Base-by-base conservation (phyloP, 2,113 vertebrate genomes). In the Equus quagga region DNA sequence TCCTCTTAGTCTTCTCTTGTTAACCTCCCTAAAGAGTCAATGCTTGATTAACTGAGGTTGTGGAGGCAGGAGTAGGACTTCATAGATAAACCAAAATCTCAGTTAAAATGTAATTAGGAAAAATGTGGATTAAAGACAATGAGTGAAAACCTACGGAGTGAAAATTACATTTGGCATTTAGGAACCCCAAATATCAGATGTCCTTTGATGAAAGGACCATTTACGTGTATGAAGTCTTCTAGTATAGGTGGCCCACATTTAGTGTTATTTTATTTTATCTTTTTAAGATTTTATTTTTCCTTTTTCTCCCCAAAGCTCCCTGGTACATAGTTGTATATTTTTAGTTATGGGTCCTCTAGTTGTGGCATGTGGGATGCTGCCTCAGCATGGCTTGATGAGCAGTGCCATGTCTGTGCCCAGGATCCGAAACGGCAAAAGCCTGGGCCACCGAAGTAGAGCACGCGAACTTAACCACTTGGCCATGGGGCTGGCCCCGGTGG, bases 1-100 rank as follows among this genome's bases (percentile, higher is more conserved):
- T 95, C 49, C 17, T 92, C 44, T 92, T 91, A 31, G 28, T 96
- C 28, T 82, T 95, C 65, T 95, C 60, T 89, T 96, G 10, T 81
- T 91, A 72, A 81, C 28, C 2, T 0, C 78, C 56, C n/a, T 87
- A 75, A 85, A 62, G 33, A 84, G 49, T 72, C 78, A 96, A 6
- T 24, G 86, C 26, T 79, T 73, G 49, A 65, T 95, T 86, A 79
- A 58, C 44, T 44, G 19, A 69, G 33, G 69, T 93, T 91, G 41
- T 86, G 17, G 58, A 97, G 44, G n/a, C 67, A 91, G 18, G 46
- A 31, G 10, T 89, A 56, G 60, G 51, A 51, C 31, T 88, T 87
- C 60, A 93, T 65, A 69, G 70, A 92, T 89, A 86, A 92, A 91
- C 14, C 9, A 23, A 78, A 79, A 85, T 46, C 36, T 95, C 64